Evolutionary conservation across 2,113 vertebrate species (phyloP), one percentile per base, ranked within the genome.

Genomic region (Phylloscopus trochiloides): DNA sequence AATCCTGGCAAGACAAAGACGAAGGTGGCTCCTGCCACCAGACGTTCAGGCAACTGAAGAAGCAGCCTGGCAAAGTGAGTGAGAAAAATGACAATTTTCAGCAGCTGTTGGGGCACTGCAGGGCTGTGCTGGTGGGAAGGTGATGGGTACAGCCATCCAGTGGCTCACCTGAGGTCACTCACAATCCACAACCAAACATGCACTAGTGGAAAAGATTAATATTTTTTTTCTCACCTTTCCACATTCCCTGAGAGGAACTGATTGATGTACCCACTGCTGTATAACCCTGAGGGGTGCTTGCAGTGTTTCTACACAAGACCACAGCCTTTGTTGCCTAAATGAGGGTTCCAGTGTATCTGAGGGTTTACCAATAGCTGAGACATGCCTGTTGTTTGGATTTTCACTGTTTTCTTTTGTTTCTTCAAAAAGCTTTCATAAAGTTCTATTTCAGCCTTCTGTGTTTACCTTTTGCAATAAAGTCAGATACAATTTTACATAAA

Each of bases 241-340:
- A 17, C n/a, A 9, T 51, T 63, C 32, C 43, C 52, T 38, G 61
- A 74, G 50, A 66, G 42, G 20, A 38, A 9, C 25, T 50, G 50
- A 55, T 54, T 1, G 6, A 25, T 9, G 3, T 15, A 59, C 28
- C 7, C 34, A 29, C 42, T 66, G 43, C 6, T 13, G 4, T 1
- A 11, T 9, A 72, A 38, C n/a, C 32, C 54, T 24, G 34, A 90
- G 54, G 38, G 78, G 43, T 85, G 34, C 58, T 29, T 81, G 7
- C 1, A 5, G 6, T 32, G 32, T 48, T 82, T 45, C 75, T 75
- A 7, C 31, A 31, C 14, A 59, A 34, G 15, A 59, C 28, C 73
- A 75, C 36, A 40, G 61, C 31, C n/a, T 59, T 68, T 79, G 22
- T 22, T 61, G n/a, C 58, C 55, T 75, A 40, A 52, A 3, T 75